Conservation (phyloP, 2,113 vertebrate genomes). For the Regulus satrapa region DNA sequence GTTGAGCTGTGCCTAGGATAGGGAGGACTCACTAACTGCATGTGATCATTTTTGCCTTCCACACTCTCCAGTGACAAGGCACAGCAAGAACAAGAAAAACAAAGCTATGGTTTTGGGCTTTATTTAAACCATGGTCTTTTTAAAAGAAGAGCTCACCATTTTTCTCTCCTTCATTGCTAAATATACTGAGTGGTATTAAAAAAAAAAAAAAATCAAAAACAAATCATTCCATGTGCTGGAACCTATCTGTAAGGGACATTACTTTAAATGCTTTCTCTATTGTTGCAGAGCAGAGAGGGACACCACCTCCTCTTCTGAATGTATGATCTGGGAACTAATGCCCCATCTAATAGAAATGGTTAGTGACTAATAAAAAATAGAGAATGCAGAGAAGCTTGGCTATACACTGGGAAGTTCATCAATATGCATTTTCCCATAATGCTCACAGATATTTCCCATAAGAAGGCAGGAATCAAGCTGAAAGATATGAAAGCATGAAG, state of each 20-base stretch:
- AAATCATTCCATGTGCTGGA: not conserved
- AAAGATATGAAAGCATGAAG: not conserved
- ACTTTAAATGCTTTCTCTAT: slow-evolving; percentile 1
- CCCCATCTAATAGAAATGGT: slow-evolving; percentile 3
- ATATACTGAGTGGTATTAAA: not conserved
- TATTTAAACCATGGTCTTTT: not conserved
- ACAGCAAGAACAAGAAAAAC: not conserved
- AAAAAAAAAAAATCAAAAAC: not conserved
- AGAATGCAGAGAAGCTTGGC: not conserved
- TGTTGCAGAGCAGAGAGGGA: not conserved
- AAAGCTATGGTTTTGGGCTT: not conserved
- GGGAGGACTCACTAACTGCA: not conserved
- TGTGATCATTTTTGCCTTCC: not conserved
- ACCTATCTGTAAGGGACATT: not conserved
- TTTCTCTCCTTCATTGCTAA: not conserved
- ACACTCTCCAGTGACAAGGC: not conserved
- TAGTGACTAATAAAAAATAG: slow-evolving; percentile 30
- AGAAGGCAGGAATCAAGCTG: not conserved
- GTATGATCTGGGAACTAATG: slow-evolving; percentile 29
- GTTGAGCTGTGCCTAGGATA: not conserved
- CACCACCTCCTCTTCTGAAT: slow-evolving; percentile 1
- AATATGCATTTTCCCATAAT: not conserved
- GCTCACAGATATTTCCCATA: not conserved
- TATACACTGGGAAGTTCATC: not conserved
- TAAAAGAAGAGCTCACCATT: not conserved